phyloP scores from a whole-genome alignment of 1,140 invertebrate genomes.

The Papilio polyxenes region DNA sequence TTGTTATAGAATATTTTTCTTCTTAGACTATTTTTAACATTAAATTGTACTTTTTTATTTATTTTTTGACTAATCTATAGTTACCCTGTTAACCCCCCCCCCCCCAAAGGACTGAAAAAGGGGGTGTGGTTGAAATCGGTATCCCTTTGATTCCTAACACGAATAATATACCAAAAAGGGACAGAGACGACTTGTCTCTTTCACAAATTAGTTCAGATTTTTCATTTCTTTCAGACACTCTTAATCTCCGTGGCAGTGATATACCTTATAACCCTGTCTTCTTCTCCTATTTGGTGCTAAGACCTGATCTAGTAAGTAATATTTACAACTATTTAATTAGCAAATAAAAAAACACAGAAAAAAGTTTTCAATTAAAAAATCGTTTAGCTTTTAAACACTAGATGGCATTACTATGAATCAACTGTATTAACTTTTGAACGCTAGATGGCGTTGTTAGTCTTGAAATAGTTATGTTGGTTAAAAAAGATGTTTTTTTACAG shows the following conservation, averaged over 20 bases:
- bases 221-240: slow-evolving; percentile 60
- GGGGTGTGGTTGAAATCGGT: too few species aligned
- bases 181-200: too few species aligned
- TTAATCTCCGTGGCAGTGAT: slow-evolving; percentile 97
- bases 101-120: too few species aligned
- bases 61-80: too few species aligned
- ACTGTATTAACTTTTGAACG: too few species aligned
- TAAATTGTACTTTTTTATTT: too few species aligned
- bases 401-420: neutral
- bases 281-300: slow-evolving; percentile 93
- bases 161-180: too few species aligned
- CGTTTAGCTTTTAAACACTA: neutral
- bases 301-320: slow-evolving; percentile 61
- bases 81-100: too few species aligned
- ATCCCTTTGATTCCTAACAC: too few species aligned
- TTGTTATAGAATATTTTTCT: too few species aligned
- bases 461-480: neutral
- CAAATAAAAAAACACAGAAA: neutral
- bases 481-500: slow-evolving; percentile 40
- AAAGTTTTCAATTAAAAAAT: neutral
- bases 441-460: neutral
- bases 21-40: too few species aligned
- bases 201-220: neutral
- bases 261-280: slow-evolving; percentile 98
- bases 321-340: neutral